Base-by-base conservation (phyloP, 2,797 vertebrate species). In the Lophius americanus region DNA sequence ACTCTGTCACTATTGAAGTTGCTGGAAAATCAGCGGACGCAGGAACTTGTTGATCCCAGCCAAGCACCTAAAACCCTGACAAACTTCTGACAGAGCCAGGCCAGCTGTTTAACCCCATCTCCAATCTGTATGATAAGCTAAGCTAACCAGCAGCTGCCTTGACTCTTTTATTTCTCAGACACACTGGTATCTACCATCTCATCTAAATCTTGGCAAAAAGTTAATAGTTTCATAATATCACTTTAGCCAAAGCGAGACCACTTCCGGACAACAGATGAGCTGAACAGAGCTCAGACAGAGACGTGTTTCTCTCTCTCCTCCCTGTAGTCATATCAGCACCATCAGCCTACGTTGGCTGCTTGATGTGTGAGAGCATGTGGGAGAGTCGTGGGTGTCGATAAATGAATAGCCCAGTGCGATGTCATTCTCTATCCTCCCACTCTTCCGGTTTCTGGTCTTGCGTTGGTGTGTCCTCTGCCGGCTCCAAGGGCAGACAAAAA, bases 401-500 rank as follows among this genome's bases (percentile, higher is more conserved):
- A 78, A 77, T 75, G 60, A 82, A 85, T 73, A 78, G 74, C 75
- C 55, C 10, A 1, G 70, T 63, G 72, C 42, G 51, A 50, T 76
- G 79, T 74, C 78, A 33, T 81, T 73, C 74, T 82, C 73, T 54
- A 7, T 83, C 75, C 76, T 81, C 75, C 66, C 64, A 75, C 81
- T 80, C 76, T 79, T 88, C 76, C 55, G 39, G 75, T 79, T 85
- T 71, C 77, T 82, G 61, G 68, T 77, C 71, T 68, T 82, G 75
- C 79, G 85, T 90, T 67, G 83, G 84, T 51, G 84, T 84, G 82
- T 76, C 81, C 23, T 46, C 76, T 78, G 66, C 72, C 10, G 11
- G 73, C 73, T 81, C 75, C 85, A 82, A 88, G 87, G 88, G 77
- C 82, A 85, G 87, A 79, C 77, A 77, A 84, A 88, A 87, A 83